Evolutionary conservation across 2,888 invertebrate genomes (phyloP), one percentile per base, ranked within the genome.

Genomic region (Argyresthia albistria): DNA sequence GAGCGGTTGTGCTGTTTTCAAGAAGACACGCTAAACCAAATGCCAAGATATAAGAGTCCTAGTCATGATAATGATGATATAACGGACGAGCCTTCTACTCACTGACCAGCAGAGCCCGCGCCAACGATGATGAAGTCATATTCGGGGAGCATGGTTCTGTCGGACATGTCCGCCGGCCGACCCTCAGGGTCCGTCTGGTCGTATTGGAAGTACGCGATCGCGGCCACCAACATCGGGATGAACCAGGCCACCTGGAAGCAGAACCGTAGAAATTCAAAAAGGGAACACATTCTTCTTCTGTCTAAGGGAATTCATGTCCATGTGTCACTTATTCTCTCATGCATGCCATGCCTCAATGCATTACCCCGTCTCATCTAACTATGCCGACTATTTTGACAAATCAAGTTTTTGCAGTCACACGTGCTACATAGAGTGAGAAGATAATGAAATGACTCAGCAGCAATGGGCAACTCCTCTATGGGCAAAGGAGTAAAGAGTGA

Each of bases 121-220:
- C 97, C 97, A 36, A 97, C 91, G 53, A 95, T 88, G 61, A 97
- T 94, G 66, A 96, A 97, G 76, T 97, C 95, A 65, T 95, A 96
- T 43, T 91, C 89, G 0, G 90, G 88, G 25, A 91, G 75, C 50
- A 96, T 75, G 36, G 90, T 80, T 14, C 91, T 90, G 8, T 92
- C 90, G 0, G 90, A 89, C 43, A 93, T 87, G 61, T 95, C 91
- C n/a, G 92, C 91, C 0, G 93, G 92, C 53, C 92, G 88, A 0
- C 93, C 93, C 71, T 96, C 96, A 0, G 95, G 95, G 72, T 96
- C 95, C 68, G 93, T 90, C 57, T 93, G 90, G 65, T 96, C 96
- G 72, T 92, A 95, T 70, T 95, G 94, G 75, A 95, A 96, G 76
- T 95, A 96, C 8, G 95, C 95, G 59, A 96, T 91, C 8, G 95